Evolutionary conservation across 2,888 invertebrate genomes (phyloP).

Genomic region (Eilema depressum): DNA sequence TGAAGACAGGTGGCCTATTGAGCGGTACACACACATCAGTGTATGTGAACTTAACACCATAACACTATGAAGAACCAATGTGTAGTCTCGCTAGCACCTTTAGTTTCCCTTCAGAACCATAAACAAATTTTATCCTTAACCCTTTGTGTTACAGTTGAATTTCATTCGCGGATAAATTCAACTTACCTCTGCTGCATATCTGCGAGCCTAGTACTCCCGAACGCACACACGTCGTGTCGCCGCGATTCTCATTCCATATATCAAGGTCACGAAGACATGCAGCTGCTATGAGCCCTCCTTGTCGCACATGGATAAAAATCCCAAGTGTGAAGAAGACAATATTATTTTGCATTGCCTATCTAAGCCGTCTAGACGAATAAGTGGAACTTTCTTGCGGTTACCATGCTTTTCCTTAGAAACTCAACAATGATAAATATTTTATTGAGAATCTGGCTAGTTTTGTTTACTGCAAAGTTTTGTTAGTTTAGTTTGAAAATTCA

Average conservation of each 20-base stretch:
- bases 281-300: conserved; percentile 65
- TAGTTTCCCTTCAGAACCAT: conserved; percentile 37
- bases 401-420: conserved; percentile 63
- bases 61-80: conserved; percentile 49
- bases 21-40: conserved; percentile 44
- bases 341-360: conserved; percentile 54
- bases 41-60: conserved; percentile 40
- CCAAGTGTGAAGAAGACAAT: conserved; percentile 58
- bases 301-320: conserved; percentile 48
- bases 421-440: conserved; percentile 51
- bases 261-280: conserved; percentile 79
- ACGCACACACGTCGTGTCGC: conserved; percentile 75
- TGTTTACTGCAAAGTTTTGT: conserved; percentile 25
- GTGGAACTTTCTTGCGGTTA: conserved; percentile 75
- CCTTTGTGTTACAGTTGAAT: conserved; percentile 34
- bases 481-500: conserved; percentile 9
- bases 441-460: conserved; percentile 23
- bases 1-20: conserved; percentile 57
- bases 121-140: conserved; percentile 36
- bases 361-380: conserved; percentile 68
- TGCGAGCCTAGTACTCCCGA: conserved; percentile 76
- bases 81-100: conserved; percentile 44
- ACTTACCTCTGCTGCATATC: conserved; percentile 60
- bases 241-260: conserved; percentile 74
- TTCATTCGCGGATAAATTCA: conserved; percentile 31